These are phyloP conservation scores for Ecliptopera silaceata DNA, from an alignment of 2,888 invertebrate genomes.

Conservation along the genomic window DNA sequence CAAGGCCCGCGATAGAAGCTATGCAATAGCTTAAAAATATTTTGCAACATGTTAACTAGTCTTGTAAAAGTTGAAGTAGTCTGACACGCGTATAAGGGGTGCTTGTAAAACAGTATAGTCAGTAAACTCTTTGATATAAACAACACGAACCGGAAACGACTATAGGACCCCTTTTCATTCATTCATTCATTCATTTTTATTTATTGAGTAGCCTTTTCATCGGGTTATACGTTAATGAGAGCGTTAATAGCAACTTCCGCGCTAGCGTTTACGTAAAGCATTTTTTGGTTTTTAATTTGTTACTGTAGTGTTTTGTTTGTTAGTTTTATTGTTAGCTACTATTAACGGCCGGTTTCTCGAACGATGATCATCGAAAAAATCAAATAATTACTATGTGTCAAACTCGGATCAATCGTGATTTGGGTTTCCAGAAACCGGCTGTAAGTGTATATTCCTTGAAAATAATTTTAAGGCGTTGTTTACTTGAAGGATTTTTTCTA, in stretches of 20 bases:
- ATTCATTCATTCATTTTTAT: conserved; percentile 43
- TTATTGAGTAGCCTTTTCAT: conserved; percentile 65
- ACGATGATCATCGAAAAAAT: no score
- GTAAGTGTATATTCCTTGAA: no score
- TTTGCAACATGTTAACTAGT: no score
- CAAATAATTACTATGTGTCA: no score
- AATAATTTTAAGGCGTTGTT: no score
- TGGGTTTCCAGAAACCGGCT: no score
- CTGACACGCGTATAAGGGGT: background rate
- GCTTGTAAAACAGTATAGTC: conserved; percentile 3
- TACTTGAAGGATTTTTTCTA: no score
- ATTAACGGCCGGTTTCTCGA: no score
- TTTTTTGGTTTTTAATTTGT: conserved; percentile 44
- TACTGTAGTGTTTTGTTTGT: conserved; percentile 38
- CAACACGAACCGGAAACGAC: conserved; percentile 43
- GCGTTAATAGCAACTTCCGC: conserved; percentile 65
- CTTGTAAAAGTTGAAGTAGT: no score
- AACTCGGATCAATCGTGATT: no score
- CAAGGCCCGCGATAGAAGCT: no score
- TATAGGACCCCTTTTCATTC: conserved; percentile 42
- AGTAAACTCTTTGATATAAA: conserved; percentile 48
- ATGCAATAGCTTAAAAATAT: no score
- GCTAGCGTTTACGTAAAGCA: conserved; percentile 41
- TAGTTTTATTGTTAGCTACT: background rate
- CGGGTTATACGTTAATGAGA: conserved; percentile 62